Conservation (phyloP, 2,797 vertebrate genomes). For the Danionella dracula region DNA sequence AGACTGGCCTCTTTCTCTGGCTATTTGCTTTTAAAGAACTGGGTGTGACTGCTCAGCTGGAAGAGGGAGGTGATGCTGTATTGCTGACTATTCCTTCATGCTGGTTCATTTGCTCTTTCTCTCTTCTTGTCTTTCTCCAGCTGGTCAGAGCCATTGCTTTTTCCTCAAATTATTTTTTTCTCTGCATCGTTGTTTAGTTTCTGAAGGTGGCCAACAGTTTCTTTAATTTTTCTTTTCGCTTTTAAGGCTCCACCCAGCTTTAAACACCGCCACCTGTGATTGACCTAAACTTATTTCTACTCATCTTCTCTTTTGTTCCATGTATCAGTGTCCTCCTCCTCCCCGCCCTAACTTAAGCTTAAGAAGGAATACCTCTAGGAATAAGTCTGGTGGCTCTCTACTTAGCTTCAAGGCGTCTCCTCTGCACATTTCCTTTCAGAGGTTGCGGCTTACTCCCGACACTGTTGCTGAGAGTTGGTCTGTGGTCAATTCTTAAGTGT, state of each 20-base stretch:
- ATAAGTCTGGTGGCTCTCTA: not conserved
- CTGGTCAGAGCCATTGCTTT: slow-evolving; percentile 12
- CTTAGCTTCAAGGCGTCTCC: no score
- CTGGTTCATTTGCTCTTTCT: slow-evolving; percentile 39
- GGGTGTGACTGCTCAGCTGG: slow-evolving; percentile 69
- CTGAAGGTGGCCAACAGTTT: slow-evolving; percentile 10
- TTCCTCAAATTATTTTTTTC: not conserved
- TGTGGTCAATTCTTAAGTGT: not conserved
- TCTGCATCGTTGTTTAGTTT: not conserved
- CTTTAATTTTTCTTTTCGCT: not conserved
- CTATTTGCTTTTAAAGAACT: slow-evolving; percentile 59
- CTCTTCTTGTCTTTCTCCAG: slow-evolving; percentile 21
- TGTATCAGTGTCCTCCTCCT: not conserved
- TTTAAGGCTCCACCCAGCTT: not conserved
- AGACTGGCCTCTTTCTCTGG: slow-evolving; percentile 22
- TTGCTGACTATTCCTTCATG: slow-evolving; percentile 66
- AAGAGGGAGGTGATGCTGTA: slow-evolving; percentile 64
- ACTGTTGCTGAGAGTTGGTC: not conserved
- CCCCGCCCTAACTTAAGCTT: not conserved
- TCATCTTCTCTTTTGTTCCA: slow-evolving; percentile 7
- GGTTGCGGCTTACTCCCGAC: not conserved
- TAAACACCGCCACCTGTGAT: slow-evolving; percentile 1
- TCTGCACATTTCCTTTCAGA: not conserved
- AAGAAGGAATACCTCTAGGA: not conserved
- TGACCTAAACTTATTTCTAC: slow-evolving; percentile 17